phyloP scores from a whole-genome alignment of 2,113 vertebrate species.

The Noturus placidus region DNA sequence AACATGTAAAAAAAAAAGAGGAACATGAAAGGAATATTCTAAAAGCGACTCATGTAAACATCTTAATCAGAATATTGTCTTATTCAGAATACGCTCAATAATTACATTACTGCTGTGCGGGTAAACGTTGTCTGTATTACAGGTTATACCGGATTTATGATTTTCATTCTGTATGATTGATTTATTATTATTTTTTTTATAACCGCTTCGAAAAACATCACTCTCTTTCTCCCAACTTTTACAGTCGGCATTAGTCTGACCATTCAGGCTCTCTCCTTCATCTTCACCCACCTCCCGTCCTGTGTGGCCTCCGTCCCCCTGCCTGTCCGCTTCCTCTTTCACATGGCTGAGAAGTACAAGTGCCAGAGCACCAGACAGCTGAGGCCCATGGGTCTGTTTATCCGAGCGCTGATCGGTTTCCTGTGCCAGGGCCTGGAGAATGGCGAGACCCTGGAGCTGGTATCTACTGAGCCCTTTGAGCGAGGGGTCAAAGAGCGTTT shows the following conservation, averaged over 20 bases:
- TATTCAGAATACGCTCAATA: too few species aligned
- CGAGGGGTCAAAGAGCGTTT: constrained; percentile 83
- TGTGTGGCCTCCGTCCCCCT: constrained; percentile 88
- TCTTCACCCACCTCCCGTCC: constrained; percentile 89
- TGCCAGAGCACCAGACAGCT: constrained; percentile 82
- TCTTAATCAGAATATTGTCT: too few species aligned
- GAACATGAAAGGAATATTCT: too few species aligned
- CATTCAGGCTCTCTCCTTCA: constrained; percentile 86
- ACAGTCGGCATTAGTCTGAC: constrained; percentile 77
- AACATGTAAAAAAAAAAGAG: too few species aligned
- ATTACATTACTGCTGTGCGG: too few species aligned
- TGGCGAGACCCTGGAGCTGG: constrained; percentile 78
- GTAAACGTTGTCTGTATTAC: neutral
- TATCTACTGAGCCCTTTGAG: constrained; percentile 80
- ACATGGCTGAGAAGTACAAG: constrained; percentile 85
- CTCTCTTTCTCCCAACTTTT: constrained; percentile 10
- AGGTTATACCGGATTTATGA: neutral
- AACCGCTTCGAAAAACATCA: neutral
- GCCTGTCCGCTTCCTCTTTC: constrained; percentile 89
- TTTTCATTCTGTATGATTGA: neutral
- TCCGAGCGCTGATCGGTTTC: constrained; percentile 85
- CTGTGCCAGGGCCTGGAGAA: constrained; percentile 86
- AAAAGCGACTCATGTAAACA: too few species aligned
- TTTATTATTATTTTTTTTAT: neutral
- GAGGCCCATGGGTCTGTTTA: constrained; percentile 83